Evolutionary conservation across 2,888 invertebrate species (phyloP), one percentile per base, ranked within the genome.

Genomic region (Dicranocentrus wangi): DNA sequence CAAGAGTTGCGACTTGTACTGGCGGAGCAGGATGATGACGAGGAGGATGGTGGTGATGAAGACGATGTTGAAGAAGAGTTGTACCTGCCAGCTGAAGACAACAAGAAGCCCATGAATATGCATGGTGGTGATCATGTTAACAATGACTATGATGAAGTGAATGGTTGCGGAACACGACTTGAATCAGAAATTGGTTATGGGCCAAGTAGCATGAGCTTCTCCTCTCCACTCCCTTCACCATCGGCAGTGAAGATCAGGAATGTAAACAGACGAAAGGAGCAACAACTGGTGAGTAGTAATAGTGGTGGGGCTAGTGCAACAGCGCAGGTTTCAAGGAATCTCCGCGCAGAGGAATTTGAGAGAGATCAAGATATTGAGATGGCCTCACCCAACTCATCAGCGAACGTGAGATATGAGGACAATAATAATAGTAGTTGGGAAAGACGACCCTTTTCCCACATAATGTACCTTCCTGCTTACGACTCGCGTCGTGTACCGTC

Each of bases 381-480:
- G 77, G 66, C 71, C 76, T 81, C 81, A 66, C 81, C 81, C 71
- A 76, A 55, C 21, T 55, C 66, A 15, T 63, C 63, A 70, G 39
- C 15, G n/a, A 43, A 66, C 65, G 78, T 73, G 65, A 68, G 69
- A 66, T 70, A 70, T 70, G 68, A 15, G 87, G 88, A 47, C 87
- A 71, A 72, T 80, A 71, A 66, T 70, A 65, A 72, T 80, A 71
- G 70, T 72, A 65, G 85, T 86, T 27, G 85, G 88, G 53, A 88
- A 88, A 69, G 88, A 55, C 88, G 89, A 1, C 89, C 89, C 1
- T 90, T 91, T 79, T 90, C 92, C 0, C 93, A 94, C 88, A 92
- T 95, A 27, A 95, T 95, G 93, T 95, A 95, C 89, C 90, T 95
- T 69, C 94, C 94, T 1, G 90, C 90, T 76, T 89, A 88, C 84